These are phyloP conservation scores for Chironomus tentans DNA, from an alignment of 2,888 invertebrate genomes.

Conservation along the genomic window DNA sequence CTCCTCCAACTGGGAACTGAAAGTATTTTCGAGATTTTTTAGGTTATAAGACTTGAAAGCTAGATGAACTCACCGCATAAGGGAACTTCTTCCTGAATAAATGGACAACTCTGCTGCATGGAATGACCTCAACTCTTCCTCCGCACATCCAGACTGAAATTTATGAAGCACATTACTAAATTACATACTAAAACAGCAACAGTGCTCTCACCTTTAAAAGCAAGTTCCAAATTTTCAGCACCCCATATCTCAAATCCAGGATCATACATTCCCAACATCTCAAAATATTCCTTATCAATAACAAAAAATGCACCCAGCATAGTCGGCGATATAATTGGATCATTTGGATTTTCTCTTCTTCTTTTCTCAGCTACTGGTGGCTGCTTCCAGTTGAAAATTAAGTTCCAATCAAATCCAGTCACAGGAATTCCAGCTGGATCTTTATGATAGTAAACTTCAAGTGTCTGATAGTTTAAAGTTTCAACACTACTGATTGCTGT, in stretches of 20 bases:
- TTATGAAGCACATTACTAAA: no score
- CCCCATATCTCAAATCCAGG: slow-evolving; percentile 20
- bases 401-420: slow-evolving; percentile 24
- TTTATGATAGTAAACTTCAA: slow-evolving; percentile 32
- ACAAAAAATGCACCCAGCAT: slow-evolving; percentile 31
- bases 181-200: no score
- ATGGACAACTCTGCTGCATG: slow-evolving; percentile 33
- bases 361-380: slow-evolving; percentile 66
- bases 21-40: background rate
- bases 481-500: slow-evolving; percentile 38
- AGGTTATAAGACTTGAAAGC: no score
- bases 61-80: slow-evolving; percentile 47
- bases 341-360: slow-evolving; percentile 47
- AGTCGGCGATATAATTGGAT: slow-evolving; percentile 26
- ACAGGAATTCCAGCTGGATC: background rate
- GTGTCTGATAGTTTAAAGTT: slow-evolving; percentile 34
- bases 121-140: slow-evolving; percentile 31
- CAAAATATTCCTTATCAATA: slow-evolving; percentile 32
- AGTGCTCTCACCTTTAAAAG: slow-evolving; percentile 10
- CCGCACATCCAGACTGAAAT: slow-evolving; percentile 32
- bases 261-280: slow-evolving; percentile 32
- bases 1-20: slow-evolving; percentile 42
- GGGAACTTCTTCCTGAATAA: slow-evolving; percentile 50
- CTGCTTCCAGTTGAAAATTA: slow-evolving; percentile 7
- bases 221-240: slow-evolving; percentile 28